Percentiles rank a stretch among this genome's conserved stretches.
phyloP scores from a whole-genome alignment of 1,140 invertebrate species.

The Tetraneura akinire region DNA sequence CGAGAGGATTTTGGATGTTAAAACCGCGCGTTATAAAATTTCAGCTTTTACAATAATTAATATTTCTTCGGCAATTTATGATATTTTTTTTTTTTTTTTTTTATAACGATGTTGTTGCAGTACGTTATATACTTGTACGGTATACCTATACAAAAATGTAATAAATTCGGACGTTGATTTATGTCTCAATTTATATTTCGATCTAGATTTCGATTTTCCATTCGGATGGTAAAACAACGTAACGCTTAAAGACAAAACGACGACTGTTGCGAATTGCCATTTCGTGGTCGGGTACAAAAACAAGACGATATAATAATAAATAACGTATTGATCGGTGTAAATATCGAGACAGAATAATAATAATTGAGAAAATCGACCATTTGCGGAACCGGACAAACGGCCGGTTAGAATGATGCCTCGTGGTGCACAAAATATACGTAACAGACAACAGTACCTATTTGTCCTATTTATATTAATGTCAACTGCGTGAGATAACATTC shows the following conservation, averaged over 20 bases:
- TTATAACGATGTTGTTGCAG: too few species aligned
- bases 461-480: conserved; percentile 14
- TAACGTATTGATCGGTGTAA: conserved; percentile 1
- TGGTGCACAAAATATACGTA: too few species aligned
- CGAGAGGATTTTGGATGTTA: too few species aligned
- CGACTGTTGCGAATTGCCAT: not conserved
- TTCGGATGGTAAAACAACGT: not conserved
- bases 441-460: too few species aligned
- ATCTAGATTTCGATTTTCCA: not conserved
- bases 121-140: too few species aligned
- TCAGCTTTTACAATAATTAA: too few species aligned
- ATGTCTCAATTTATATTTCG: not conserved
- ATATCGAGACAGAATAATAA: not conserved
- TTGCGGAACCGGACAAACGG: not conserved
- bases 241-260: conserved; percentile 7
- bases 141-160: too few species aligned
- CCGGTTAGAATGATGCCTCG: too few species aligned
- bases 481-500: not conserved
- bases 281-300: not conserved
- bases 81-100: too few species aligned
- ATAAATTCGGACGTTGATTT: too few species aligned
- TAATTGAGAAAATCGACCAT: not conserved
- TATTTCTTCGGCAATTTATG: too few species aligned
- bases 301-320: not conserved
- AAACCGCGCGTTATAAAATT: too few species aligned